Base-by-base conservation (phyloP, 2,888 invertebrate species). In the Pecten maximus region DNA sequence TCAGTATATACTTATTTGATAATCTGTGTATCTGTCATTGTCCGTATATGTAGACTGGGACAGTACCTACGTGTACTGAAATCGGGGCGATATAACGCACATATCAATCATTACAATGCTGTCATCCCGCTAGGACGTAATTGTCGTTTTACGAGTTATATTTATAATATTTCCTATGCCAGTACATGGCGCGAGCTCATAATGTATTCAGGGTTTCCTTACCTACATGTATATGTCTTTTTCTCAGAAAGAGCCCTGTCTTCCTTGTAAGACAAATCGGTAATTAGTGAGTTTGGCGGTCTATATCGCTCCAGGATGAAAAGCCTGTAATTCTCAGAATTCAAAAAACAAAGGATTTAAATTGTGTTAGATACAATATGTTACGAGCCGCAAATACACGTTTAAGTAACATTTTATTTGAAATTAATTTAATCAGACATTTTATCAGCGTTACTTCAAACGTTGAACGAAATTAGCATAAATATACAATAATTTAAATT, bases 101-200 rank as follows among this genome's bases (percentile, higher is more conserved):
- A 28, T 74, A 74, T 74, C 74, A 74, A 74, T 74, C 40, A 89
- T 87, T 50, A 87, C 28, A 35, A 35, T 40, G 40, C 48, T 28
- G 44, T 87, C 28, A 39, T 89, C 48, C 23, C 40, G 28, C 44
- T 12, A 44, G 86, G 35, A 87, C 44, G 16, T 74, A 19, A 44
- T 48, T 89, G 87, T 89, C 87, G 87, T 89, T 87, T 15, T 44
- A 44, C 87, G 86, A 44, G 48, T 60, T 60, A 88, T 88, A 40
- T 50, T 88, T 50, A 39, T 44, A 23, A 74, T 60, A n/a, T 89
- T 74, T 28, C 0, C 35, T 54, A 54, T 54, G 8, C 8, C 74
- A 74, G 74, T 2, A 35, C 74, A 35, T 74, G 50, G 12, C 28
- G 35, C 35, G 35, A 74, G 35, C 35, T 35, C 35, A 74, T 74